phyloP scores from a whole-genome alignment of 2,888 invertebrate genomes.

The Lochmaea crataegi region DNA sequence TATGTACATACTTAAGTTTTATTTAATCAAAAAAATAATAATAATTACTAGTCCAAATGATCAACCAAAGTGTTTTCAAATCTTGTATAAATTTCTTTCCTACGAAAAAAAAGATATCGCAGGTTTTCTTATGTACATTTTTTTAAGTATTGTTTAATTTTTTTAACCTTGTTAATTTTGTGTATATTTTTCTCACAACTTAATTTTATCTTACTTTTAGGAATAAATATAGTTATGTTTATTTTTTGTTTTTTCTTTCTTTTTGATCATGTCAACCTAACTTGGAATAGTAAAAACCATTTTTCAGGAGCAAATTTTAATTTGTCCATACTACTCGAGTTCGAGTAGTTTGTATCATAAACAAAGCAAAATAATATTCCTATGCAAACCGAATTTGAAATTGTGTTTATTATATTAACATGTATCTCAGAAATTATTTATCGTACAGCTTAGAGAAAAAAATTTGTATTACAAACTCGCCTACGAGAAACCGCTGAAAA shows the following conservation, averaged over 20 bases:
- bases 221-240: constrained; percentile 52
- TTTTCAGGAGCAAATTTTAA: not conserved
- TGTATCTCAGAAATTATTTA: no score
- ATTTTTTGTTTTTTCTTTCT: constrained; percentile 46
- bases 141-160: constrained; percentile 43
- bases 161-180: constrained; percentile 46
- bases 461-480: no score
- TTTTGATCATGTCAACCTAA: constrained; percentile 28
- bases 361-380: no score
- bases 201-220: constrained; percentile 49
- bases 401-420: no score
- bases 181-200: constrained; percentile 46
- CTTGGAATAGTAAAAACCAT: constrained; percentile 31
- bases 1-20: constrained; percentile 49
- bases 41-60: constrained; percentile 63
- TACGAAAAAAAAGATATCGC: constrained; percentile 42
- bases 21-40: constrained; percentile 47
- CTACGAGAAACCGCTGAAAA: no score
- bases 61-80: constrained; percentile 63
- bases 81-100: constrained; percentile 47
- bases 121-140: constrained; percentile 47
- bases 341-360: no score
- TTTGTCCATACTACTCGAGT: not conserved
- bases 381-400: no score
- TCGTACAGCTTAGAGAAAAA: no score